Percentiles rank a stretch among this genome's conserved stretches.
Conservation (phyloP, 1,140 invertebrate genomes). For the Brachionus rotundiformis region DNA sequence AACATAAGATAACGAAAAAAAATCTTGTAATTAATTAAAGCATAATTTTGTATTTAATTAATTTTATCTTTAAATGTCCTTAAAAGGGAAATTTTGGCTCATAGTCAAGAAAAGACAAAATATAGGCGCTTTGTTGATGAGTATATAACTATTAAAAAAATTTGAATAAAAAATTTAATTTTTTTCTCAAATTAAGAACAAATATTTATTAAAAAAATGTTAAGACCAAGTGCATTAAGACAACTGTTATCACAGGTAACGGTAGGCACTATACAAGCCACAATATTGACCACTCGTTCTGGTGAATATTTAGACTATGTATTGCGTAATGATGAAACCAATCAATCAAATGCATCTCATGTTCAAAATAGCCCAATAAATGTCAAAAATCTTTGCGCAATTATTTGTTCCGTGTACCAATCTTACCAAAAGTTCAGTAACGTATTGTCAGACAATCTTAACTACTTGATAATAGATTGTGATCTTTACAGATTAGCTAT, state of each 20-base stretch:
- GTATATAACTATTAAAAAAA: not conserved
- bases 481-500: constrained; percentile 42
- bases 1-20: too few relatives aligned
- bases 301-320: constrained; percentile 51
- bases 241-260: constrained; percentile 43
- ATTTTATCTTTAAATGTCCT: too few relatives aligned
- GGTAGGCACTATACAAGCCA: constrained; percentile 7
- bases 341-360: not conserved
- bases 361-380: not conserved
- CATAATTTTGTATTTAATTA: not conserved
- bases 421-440: constrained; percentile 43
- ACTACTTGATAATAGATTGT: constrained; percentile 39
- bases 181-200: not conserved
- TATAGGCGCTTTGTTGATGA: not conserved
- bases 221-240: constrained; percentile 40
- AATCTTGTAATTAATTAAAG: too few relatives aligned
- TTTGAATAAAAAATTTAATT: not conserved
- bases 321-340: not conserved
- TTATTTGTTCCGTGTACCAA: constrained; percentile 47
- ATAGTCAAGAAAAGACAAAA: not conserved
- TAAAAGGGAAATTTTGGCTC: not conserved
- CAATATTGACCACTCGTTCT: constrained; percentile 15
- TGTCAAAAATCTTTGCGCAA: constrained; percentile 48
- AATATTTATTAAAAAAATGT: constrained; percentile 24
- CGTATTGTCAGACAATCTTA: not conserved